Evolutionary conservation across 2,113 vertebrate species (phyloP), one percentile per base, ranked within the genome.

Genomic region (Perccottus glenii): DNA sequence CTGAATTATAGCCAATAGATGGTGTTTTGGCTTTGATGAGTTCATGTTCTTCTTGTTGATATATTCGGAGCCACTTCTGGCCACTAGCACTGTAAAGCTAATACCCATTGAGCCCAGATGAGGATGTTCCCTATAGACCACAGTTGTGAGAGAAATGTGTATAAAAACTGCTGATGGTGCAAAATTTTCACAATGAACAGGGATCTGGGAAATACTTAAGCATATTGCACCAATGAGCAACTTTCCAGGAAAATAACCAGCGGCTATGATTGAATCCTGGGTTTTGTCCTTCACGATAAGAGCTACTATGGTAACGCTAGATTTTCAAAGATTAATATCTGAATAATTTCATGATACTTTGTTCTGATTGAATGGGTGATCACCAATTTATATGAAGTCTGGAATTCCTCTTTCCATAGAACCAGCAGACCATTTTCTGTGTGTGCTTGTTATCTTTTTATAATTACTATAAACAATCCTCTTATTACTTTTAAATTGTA

Each of bases 401-500:
- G 19, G 19, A 27, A 27, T 27, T 27, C 19, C 19, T 27, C 19
- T 27, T 27, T 27, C 19, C 19, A 27, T 27, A 3, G 3, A 27
- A 27, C 19, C 19, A 27, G 3, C 19, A 27, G 19, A 3, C 19
- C 19, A 27, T 3, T 27, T 27, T 27, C 1, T 27, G 19, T 27
- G 19, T 27, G 19, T 3, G 3, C 19, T 27, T 27, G 19, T 27
- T 27, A 27, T 27, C 19, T 3, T 27, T 27, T 27, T 27, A 27
- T 73, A 50, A 84, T 76, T 65, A 67, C 61, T 48, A n/a, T 48
- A 43, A 70, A 75, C 44, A 67, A 40, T 73, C 12, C 51, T n/a
- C 50, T 82, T 81, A 68, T 40, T 55, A 53, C 27, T 43, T 79
- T 66, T 76, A 63, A 60, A 51, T 69, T 70, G 63, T 40, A 59